Base-by-base conservation (phyloP, 1,140 invertebrate genomes). In the Drosophila miranda region DNA sequence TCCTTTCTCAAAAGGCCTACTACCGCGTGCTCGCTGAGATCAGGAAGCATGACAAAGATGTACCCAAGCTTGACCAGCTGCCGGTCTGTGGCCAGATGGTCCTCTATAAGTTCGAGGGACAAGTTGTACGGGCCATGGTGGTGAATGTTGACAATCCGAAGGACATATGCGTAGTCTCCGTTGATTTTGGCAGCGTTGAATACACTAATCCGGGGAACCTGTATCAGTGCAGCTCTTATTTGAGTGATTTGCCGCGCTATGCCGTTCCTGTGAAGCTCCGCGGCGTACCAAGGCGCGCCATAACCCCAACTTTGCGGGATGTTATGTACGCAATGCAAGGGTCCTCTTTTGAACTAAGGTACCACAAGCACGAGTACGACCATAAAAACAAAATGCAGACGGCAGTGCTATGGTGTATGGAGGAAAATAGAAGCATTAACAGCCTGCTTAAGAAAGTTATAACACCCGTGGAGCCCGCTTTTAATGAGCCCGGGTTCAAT, bases 111-210 rank as follows among this genome's bases (percentile, higher is more conserved):
- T 68, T 71, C 5, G 21, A 70, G 11, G 21, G 38, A 3, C 58
- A 78, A 42, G 71, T 62, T 13, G 41, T 59, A 6, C 78, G 89
- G 1, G 89, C 88, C 38, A 61, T 90, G 56, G 74, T 90, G 8
- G 53, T 90, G 0, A 75, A 81, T 51, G 51, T 64, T 6, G 75
- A 78, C 4, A 50, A 87, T 58, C 42, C 52, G 0, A 23, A 63
- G 0, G 50, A 46, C 16, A 87, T 90, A 6, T 80, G 72, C 52
- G 58, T 90, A 19, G 70, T 81, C n/a, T 89, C 69, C 43, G 59
- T 90, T 1, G 89, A 90, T 43, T 90, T 54, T 50, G 89, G 89
- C 0, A 90, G 76, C 49, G 48, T 90, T 14, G 89, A 89, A 45
- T 34, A 75, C 6, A 54, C 64, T 28, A 26, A 53, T 6, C 8